phyloP scores from a whole-genome alignment of 2,113 vertebrate genomes.

The Dolichotis patagonum region DNA sequence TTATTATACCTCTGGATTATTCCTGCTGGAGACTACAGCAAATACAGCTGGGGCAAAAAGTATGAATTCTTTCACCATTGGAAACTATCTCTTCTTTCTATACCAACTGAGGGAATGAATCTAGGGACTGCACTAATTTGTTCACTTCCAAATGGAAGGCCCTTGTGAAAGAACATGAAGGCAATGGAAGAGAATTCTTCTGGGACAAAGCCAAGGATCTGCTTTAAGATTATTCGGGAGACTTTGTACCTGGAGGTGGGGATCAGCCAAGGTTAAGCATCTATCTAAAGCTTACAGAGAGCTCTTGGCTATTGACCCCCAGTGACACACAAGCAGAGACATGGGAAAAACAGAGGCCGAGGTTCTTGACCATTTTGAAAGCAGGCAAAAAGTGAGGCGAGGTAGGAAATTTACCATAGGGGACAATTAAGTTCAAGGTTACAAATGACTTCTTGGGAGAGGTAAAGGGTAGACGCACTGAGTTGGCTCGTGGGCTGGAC shows the following conservation, averaged over 20 bases:
- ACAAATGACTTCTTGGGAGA: background rate
- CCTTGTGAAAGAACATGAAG: background rate
- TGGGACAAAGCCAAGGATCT: background rate
- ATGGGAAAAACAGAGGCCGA: background rate
- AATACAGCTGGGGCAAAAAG: background rate
- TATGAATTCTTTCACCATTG: background rate
- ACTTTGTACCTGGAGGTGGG: background rate
- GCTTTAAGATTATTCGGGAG: background rate
- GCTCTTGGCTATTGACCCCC: background rate
- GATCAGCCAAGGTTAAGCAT: background rate
- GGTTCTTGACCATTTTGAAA: background rate
- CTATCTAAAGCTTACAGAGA: background rate
- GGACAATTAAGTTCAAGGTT: background rate
- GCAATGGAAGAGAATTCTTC: background rate
- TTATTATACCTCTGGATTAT: background rate
- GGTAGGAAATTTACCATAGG: background rate
- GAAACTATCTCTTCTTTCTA: background rate
- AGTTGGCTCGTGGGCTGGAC: background rate
- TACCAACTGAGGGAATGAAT: background rate
- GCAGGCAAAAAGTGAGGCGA: background rate
- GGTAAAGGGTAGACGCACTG: background rate
- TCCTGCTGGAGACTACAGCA: background rate
- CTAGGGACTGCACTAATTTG: background rate
- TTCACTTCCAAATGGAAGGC: background rate
- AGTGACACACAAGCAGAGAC: background rate